Base-by-base conservation (phyloP, 2,888 invertebrate genomes). In the Bedellia somnulentella region DNA sequence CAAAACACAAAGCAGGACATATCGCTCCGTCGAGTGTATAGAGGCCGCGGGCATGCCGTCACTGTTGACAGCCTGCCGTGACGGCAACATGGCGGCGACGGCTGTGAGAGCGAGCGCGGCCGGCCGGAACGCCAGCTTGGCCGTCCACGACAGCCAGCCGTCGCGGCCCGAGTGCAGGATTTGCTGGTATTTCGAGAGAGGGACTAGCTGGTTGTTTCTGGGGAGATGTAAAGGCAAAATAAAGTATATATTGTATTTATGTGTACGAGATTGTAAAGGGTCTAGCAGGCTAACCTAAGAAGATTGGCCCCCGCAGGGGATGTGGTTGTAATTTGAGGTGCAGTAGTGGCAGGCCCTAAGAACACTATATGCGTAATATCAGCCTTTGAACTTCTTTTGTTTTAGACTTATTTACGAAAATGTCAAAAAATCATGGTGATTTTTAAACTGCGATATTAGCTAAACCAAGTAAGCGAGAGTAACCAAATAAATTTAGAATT, bases 141-240 rank as follows among this genome's bases (percentile, higher is more conserved):
- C 71, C 0, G 70, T 67, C 75, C 75, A 75, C 2, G 51, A 52
- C 3, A 73, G 51, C 73, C 73, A 75, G 5, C 70, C 61, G 32
- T 73, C 73, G 0, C 62, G 60, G 0, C 68, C 68, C 1, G 58
- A 64, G 44, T 71, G 61, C 0, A 75, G 50, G 2, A 68, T 60
- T 31, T 68, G 66, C 27, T 61, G 67, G 40, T 73, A 75, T 31
- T 71, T 73, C 0, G 67, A 55, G 3, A 73, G 39, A 0, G 67
- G 68, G 9, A 54, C 50, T 0, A 73, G 39, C 2, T 67, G 66
- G 0, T 67, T 60, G 5, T 47, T 59, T 3, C 73, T 73, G 52
- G 1, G 50, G 52, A 32, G 17, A 6, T 12, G 18, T 18, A 18
- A 18, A 18, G 18, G 9, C n/a, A n/a, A 10, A 29, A 6, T 23